Evolutionary conservation across 1,140 invertebrate species (phyloP).

Genomic region (Palaemon carinicauda): DNA sequence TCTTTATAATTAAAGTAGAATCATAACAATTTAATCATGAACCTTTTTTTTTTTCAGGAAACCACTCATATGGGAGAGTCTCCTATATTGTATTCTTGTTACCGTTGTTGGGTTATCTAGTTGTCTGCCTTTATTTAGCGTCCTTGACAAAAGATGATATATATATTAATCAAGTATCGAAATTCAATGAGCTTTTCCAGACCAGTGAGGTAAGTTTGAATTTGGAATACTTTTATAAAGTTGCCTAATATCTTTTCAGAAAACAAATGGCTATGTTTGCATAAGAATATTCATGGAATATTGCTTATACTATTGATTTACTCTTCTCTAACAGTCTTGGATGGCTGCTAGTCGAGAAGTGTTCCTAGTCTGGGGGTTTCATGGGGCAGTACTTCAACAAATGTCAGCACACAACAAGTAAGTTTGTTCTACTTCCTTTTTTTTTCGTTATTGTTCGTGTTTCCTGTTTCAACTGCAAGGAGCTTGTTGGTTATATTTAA

Average conservation of each 20-base stretch:
- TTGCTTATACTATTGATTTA: neutral
- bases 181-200: constrained; percentile 79
- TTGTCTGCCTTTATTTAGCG: constrained; percentile 79
- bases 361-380: constrained; percentile 87
- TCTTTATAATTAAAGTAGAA: neutral
- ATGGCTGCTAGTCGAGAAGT: constrained; percentile 85
- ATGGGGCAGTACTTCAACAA: constrained; percentile 86
- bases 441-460: neutral
- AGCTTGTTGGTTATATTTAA: neutral
- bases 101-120: constrained; percentile 76
- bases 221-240: neutral
- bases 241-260: too few relatives aligned
- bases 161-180: constrained; percentile 13
- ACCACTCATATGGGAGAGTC: constrained; percentile 85
- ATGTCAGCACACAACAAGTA: constrained; percentile 75
- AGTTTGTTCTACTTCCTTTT: constrained; percentile 66
- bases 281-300: too few relatives aligned
- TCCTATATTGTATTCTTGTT: constrained; percentile 78
- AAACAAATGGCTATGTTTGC: too few relatives aligned
- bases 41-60: constrained; percentile 66
- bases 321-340: constrained; percentile 75
- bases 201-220: constrained; percentile 67
- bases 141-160: constrained; percentile 69
- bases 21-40: neutral
- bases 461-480: neutral